Conservation (phyloP, 2,113 vertebrate species). For the Pandion haliaetus region DNA sequence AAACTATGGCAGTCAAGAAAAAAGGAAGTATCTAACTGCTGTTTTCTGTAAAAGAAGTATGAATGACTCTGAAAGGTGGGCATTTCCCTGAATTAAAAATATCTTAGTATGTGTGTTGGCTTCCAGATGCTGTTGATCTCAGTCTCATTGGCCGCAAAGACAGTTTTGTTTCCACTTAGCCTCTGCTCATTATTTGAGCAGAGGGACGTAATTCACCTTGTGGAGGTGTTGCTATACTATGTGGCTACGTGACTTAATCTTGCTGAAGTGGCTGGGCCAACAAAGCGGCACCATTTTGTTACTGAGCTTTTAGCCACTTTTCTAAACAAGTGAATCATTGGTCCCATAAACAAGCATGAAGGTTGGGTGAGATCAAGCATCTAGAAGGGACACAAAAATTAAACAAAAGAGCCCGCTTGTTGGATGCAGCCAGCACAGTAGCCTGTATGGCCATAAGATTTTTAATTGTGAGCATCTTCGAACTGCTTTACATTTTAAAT, state of each 20-base stretch:
- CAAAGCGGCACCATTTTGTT: not conserved
- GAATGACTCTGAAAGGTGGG: not conserved
- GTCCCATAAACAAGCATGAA: not conserved
- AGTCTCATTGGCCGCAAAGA: not conserved
- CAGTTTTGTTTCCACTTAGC: not conserved
- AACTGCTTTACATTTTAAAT: not conserved
- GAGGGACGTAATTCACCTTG: not conserved
- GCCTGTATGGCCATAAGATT: not conserved
- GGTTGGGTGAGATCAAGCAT: not conserved
- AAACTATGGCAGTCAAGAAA: not conserved
- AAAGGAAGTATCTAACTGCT: not conserved
- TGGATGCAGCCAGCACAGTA: not conserved
- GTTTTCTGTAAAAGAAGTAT: not conserved
- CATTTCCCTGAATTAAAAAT: not conserved
- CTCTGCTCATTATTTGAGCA: not conserved
- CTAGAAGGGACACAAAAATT: not conserved
- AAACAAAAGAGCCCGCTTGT: not conserved
- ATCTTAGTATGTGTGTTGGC: not conserved
- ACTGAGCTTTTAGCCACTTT: not conserved
- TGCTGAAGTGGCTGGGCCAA: not conserved
- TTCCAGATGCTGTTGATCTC: not conserved
- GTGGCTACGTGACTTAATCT: not conserved
- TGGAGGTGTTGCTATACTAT: not conserved
- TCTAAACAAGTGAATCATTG: rapidly evolving
- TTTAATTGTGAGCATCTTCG: not conserved